Evolutionary conservation across 2,113 vertebrate genomes (phyloP).

Genomic region (Carassius auratus): DNA sequence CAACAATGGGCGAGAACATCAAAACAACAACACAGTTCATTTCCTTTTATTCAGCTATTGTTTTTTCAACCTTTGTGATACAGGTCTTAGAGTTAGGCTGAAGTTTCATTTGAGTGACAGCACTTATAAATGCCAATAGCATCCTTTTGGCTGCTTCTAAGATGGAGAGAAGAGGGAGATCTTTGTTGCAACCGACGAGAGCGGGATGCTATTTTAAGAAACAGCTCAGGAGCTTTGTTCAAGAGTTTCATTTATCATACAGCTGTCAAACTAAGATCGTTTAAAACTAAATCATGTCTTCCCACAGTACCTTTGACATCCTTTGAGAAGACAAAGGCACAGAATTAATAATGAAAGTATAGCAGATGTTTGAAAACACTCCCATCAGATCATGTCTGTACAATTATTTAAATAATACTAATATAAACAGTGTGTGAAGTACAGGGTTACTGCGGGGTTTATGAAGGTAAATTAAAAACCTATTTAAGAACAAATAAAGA

Average conservation of each 20-base stretch:
- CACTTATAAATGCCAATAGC: constrained; percentile 9
- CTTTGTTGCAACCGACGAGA: not conserved
- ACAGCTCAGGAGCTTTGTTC: constrained; percentile 41
- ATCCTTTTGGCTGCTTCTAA: constrained; percentile 23
- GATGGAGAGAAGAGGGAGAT: not conserved
- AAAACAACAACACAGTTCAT: not conserved
- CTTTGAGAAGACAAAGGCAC: not conserved
- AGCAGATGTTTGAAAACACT: not conserved
- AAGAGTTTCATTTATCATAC: constrained; percentile 44
- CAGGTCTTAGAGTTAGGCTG: not conserved
- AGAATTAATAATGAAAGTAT: constrained; percentile 4
- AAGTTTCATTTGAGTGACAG: constrained; percentile 22
- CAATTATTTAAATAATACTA: not conserved
- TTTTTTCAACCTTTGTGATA: not conserved
- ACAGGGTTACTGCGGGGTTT: not conserved
- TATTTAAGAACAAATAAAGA: not conserved
- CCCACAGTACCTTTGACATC: constrained; percentile 1
- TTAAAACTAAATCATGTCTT: constrained; percentile 41
- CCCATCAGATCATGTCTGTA: not conserved
- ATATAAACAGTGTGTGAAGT: not conserved
- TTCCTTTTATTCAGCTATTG: not conserved
- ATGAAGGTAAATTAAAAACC: too few species aligned
- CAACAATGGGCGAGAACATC: not conserved
- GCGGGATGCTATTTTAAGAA: constrained; percentile 30
- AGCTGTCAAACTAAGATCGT: constrained; percentile 31